These are phyloP conservation scores for Aselliscus stoliczkanus DNA, from an alignment of 2,797 vertebrate genomes.

Conservation along the genomic window DNA sequence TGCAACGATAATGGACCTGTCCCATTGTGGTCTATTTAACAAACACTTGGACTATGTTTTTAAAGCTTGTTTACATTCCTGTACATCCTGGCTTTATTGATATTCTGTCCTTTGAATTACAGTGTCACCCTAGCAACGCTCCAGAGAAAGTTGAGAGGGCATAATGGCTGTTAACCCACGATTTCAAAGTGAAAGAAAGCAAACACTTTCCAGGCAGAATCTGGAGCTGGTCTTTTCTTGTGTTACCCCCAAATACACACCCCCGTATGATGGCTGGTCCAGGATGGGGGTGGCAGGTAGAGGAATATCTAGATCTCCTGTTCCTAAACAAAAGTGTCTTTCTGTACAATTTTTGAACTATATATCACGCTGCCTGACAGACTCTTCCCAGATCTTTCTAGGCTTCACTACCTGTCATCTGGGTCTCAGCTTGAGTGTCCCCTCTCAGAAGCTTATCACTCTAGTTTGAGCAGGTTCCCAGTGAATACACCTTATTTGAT, in stretches of 20 bases:
- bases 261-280: background rate
- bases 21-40: conserved; percentile 82
- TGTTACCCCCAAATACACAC: background rate
- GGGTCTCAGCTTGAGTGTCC: background rate
- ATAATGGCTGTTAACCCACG: conserved; percentile 47
- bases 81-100: conserved; percentile 78
- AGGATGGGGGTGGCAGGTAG: background rate
- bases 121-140: conserved; percentile 72
- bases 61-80: conserved; percentile 81
- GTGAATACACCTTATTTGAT: background rate
- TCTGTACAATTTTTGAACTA: background rate
- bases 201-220: background rate
- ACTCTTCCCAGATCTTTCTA: background rate
- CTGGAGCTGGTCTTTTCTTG: background rate
- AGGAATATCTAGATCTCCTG: background rate
- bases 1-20: conserved; percentile 80
- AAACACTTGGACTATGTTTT: conserved; percentile 79
- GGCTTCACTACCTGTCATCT: background rate
- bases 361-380: background rate
- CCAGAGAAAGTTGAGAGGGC: conserved; percentile 71
- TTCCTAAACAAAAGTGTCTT: background rate
- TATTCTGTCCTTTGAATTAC: conserved; percentile 80
- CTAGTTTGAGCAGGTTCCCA: background rate
- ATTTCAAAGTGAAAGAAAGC: conserved; percentile 55
- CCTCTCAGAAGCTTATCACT: background rate